Percentiles rank a stretch among this genome's conserved stretches.
Conservation (phyloP, 2,797 vertebrate species). For the Sebastes oblongus region DNA sequence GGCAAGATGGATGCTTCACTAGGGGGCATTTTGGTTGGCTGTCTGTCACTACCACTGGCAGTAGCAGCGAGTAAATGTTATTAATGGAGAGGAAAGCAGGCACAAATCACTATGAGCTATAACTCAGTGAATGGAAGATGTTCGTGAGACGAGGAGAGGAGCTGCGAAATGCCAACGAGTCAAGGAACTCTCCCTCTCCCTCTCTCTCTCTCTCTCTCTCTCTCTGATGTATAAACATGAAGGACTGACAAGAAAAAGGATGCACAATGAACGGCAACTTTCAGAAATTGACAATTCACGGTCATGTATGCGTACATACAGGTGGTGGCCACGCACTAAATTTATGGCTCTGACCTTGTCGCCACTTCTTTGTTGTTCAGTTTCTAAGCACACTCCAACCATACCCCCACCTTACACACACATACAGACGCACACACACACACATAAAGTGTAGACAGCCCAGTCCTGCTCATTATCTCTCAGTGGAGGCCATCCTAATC, state of each 20-base stretch:
- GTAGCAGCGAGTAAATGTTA: constrained; percentile 65
- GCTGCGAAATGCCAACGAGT: constrained; percentile 41
- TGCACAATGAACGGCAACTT: not conserved
- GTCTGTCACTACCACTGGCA: constrained; percentile 60
- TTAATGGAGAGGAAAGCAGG: constrained; percentile 64
- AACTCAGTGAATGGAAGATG: constrained; percentile 52
- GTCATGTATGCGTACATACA: not conserved
- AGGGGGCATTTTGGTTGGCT: constrained; percentile 60
- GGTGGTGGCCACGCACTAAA: not conserved
- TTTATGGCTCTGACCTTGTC: constrained; percentile 47
- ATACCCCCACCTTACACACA: not conserved
- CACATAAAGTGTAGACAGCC: constrained; percentile 20
- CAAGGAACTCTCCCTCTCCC: not conserved
- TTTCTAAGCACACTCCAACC: not conserved
- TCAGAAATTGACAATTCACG: constrained; percentile 9
- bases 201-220: not conserved
- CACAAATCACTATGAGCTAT: constrained; percentile 70
- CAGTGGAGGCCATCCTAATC: constrained; percentile 68
- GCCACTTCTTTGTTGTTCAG: not conserved
- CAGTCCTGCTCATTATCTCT: constrained; percentile 71
- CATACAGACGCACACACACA: not conserved
- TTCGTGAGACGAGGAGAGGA: constrained; percentile 30
- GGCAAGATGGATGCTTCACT: constrained; percentile 63
- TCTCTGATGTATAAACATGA: constrained; percentile 37
- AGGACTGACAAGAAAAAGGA: constrained; percentile 26